phyloP scores from a whole-genome alignment of 37 sponge, comb jelly and placozoan genomes.

The Spongilla lacustris region DNA sequence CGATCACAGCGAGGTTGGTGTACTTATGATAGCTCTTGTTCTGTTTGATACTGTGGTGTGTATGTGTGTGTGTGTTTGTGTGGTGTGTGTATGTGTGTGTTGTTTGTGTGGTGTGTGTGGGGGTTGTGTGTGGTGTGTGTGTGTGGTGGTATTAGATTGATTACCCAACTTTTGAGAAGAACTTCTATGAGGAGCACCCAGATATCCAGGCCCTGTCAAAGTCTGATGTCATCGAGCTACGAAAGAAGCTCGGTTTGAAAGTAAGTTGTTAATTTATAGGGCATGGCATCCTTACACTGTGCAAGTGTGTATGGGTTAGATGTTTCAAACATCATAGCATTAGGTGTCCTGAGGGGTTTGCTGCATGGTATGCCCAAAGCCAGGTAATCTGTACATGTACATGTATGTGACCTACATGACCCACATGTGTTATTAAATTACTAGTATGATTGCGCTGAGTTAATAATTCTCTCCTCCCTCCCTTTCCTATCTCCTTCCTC shows the following conservation, averaged over 20 bases:
- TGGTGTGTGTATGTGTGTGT: constrained; percentile 4
- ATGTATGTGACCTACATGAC: too few relatives aligned
- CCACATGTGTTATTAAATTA: too few relatives aligned
- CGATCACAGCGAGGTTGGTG: constrained; percentile 67
- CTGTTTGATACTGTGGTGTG: too few relatives aligned
- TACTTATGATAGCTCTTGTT: background rate
- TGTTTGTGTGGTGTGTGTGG: background rate
- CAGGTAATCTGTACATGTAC: too few relatives aligned
- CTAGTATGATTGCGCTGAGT: too few relatives aligned
- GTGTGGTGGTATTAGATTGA: constrained; percentile 65
- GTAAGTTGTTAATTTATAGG: constrained; percentile 19
- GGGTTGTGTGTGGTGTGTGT: background rate
- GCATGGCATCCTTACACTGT: background rate
- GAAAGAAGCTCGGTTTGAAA: constrained; percentile 82
- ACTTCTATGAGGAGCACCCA: constrained; percentile 88
- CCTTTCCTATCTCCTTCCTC: too few relatives aligned
- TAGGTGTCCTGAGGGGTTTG: too few relatives aligned
- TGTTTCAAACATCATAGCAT: too few relatives aligned
- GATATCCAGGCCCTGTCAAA: constrained; percentile 63
- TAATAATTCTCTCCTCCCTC: too few relatives aligned
- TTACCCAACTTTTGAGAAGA: constrained; percentile 79
- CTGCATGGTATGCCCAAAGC: too few relatives aligned
- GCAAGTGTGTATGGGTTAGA: background rate
- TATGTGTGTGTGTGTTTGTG: background rate
- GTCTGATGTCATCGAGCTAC: constrained; percentile 66